Base-by-base conservation (phyloP, 2,113 vertebrate species). In the Picathartes gymnocephalus region DNA sequence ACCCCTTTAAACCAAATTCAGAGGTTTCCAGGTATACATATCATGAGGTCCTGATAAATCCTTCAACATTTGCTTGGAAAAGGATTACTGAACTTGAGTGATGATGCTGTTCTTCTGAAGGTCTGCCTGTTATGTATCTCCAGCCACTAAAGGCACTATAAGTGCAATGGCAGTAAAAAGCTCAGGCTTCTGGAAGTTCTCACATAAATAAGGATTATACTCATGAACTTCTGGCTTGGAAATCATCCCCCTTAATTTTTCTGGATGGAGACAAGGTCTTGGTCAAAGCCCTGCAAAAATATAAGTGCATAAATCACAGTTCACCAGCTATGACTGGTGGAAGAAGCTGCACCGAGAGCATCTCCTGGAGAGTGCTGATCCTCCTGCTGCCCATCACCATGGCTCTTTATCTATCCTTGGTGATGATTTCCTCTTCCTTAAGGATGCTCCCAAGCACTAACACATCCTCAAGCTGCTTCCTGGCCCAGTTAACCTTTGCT, bases 1-100 rank as follows among this genome's bases (percentile, higher is more conserved):
- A 80, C 35, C 86, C 61, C 88, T 97, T 95, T 95, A 98, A 97
- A 97, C 97, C 96, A 97, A 88, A 92, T 92, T 81, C 53, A 71
- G 84, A 97, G 92, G 69, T 97, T 97, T 97, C 90, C 96, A 97
- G 97, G 96, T 95, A 83, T 82, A 88, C 3, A 15, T 82, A 93
- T 93, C 94, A 54, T 25, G 88, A 97, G 64, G 89, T 88, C 71
- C 81, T n/a, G 27, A 94, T 96, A 97, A 98, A 97, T 97, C 91
- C 96, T 97, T 97, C 97, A 97, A 44, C 89, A 76, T 93, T 90
- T 97, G 70, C 82, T 88, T 96, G 71, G 57, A 81, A 95, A 97
- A 95, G 81, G 79, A 91, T 79, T 94, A 81, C 58, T 88, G 92
- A 87, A 39, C 57, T 79, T 97, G 97, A 98, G 92, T 94, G 97